phyloP scores from a whole-genome alignment of 2,113 vertebrate species.

The Phoenicopterus ruber region DNA sequence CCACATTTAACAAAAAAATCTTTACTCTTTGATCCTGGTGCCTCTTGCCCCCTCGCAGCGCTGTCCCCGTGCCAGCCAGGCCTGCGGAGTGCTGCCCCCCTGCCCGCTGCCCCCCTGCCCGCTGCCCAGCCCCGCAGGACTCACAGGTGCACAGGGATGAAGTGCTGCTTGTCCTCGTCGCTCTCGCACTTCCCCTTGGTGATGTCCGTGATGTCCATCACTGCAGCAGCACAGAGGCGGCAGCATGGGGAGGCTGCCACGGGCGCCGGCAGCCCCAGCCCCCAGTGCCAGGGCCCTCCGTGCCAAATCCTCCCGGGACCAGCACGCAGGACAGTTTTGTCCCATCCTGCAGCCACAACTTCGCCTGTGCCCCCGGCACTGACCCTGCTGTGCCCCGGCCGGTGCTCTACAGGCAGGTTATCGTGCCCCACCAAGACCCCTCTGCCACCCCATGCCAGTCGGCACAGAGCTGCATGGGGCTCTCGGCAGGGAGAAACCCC shows the following conservation, averaged over 20 bases:
- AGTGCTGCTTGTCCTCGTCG: slow-evolving; percentile 64
- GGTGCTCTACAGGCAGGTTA: not conserved
- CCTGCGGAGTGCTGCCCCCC: not conserved
- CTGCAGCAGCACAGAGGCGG: not conserved
- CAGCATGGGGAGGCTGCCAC: not conserved
- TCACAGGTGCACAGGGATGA: slow-evolving; percentile 66
- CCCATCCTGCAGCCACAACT: not conserved
- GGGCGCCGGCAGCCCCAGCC: not conserved
- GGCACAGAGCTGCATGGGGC: not conserved
- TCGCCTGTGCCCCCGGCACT: not conserved
- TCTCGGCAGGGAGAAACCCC: not conserved
- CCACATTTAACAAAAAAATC: not conserved
- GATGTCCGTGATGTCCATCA: slow-evolving; percentile 70
- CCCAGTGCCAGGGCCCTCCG: fast-evolving
- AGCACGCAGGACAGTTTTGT: not conserved
- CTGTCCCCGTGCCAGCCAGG: no score
- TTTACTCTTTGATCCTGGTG: not conserved
- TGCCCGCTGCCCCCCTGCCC: not conserved
- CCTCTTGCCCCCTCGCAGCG: not conserved
- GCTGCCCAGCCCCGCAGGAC: not conserved
- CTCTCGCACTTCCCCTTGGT: slow-evolving; percentile 56
- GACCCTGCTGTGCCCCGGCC: not conserved
- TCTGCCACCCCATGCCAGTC: not conserved
- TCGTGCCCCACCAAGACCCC: fast-evolving
- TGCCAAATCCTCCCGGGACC: not conserved